These are phyloP conservation scores for Helarctos malayanus DNA, from an alignment of 2,797 vertebrate species.

Conservation along the genomic window DNA sequence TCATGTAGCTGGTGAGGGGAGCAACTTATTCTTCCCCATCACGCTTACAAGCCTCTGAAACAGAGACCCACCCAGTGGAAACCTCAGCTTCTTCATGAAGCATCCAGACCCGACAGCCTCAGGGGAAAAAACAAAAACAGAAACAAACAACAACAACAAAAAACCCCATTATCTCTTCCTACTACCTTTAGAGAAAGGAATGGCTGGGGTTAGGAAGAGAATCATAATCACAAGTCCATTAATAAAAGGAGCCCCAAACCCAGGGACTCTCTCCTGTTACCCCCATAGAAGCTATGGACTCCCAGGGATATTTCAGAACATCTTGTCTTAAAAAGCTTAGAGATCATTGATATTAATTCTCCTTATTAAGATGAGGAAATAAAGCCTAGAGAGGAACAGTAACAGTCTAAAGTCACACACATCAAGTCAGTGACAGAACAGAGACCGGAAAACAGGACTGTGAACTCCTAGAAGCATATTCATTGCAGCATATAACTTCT, in stretches of 20 bases:
- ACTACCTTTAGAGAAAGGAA: neutral
- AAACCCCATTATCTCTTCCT: neutral
- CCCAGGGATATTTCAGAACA: neutral
- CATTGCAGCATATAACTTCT: neutral
- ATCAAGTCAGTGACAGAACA: neutral
- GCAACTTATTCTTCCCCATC: neutral
- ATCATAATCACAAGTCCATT: neutral
- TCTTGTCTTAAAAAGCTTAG: neutral
- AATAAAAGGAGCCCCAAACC: constrained; percentile 17
- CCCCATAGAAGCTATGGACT: neutral
- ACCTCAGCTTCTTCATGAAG: constrained; percentile 58
- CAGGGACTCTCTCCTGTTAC: neutral
- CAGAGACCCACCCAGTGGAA: neutral
- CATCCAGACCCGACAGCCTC: neutral
- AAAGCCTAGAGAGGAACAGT: neutral
- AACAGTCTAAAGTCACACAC: constrained; percentile 2
- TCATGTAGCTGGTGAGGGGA: neutral
- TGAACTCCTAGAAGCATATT: neutral
- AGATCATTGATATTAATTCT: neutral
- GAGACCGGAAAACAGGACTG: neutral
- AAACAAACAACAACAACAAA: no score
- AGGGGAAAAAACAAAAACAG: neutral
- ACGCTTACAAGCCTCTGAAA: constrained; percentile 35
- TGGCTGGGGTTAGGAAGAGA: neutral
- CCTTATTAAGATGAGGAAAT: constrained; percentile 2